A percentile compares a stretch with the other conserved stretches of the same genome.
Evolutionary conservation across 1,140 invertebrate species (phyloP).

Genomic region (Brachionus paranguensis): DNA sequence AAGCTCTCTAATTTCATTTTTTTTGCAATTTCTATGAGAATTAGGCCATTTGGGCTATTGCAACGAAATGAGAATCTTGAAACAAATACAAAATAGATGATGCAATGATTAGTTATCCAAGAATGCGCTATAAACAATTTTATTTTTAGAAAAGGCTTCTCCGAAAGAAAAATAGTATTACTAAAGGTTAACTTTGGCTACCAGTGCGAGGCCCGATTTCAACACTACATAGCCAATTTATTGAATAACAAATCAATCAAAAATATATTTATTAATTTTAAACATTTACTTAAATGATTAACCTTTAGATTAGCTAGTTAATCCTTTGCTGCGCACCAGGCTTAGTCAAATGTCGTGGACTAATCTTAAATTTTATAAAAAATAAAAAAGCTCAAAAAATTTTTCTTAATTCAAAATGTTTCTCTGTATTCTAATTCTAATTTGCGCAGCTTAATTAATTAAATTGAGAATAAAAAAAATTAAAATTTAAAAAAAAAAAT

Average conservation of each 20-base stretch:
- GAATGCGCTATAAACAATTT: background rate
- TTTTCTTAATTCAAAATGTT: background rate
- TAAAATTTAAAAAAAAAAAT: background rate
- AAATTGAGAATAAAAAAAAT: background rate
- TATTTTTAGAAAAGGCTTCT: background rate
- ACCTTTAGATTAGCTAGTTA: background rate
- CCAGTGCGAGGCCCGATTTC: background rate
- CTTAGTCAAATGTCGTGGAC: background rate
- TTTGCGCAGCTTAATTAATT: background rate
- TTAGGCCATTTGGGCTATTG: background rate
- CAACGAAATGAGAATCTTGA: background rate
- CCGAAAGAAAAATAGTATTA: background rate
- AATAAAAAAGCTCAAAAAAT: background rate
- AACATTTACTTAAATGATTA: background rate
- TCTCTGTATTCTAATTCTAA: too few relatives aligned
- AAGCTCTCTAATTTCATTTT: background rate
- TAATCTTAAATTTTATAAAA: background rate
- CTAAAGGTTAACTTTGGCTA: background rate
- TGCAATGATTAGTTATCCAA: background rate
- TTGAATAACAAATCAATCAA: background rate
- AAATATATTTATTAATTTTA: background rate
- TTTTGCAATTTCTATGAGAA: background rate
- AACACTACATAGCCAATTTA: background rate
- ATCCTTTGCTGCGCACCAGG: background rate
- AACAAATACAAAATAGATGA: background rate